Percentiles rank a stretch among this genome's conserved stretches.
phyloP scores from a whole-genome alignment of 2,888 invertebrate species.

The Incurvaria masculella region DNA sequence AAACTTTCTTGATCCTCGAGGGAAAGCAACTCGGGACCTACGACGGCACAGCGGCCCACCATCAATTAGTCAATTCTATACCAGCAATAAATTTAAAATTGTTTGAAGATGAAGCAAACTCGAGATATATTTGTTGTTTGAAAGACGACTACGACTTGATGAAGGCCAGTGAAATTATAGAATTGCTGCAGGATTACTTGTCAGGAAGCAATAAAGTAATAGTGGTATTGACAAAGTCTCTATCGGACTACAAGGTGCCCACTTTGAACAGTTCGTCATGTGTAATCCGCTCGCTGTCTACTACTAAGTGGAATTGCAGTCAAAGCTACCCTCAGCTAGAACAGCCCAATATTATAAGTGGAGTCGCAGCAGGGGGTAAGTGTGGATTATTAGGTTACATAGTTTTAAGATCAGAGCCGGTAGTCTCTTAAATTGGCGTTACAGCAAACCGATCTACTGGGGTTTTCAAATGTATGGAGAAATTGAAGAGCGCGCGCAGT shows the following conservation, averaged over 20 bases:
- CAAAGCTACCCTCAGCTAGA: conserved; percentile 33
- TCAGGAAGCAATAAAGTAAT: conserved; percentile 28
- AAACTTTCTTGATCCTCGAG: conserved; percentile 37
- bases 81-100: conserved; percentile 30
- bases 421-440: too few relatives aligned
- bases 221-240: conserved; percentile 34
- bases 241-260: conserved; percentile 36
- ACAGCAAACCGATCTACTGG: too few relatives aligned
- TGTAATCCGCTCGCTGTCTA: conserved; percentile 29
- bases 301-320: conserved; percentile 21
- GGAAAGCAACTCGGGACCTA: conserved; percentile 37
- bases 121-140: conserved; percentile 33
- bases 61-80: conserved; percentile 29
- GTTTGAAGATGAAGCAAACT: conserved; percentile 24
- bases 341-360: conserved; percentile 48
- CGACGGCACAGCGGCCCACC: conserved; percentile 20
- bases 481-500: too few relatives aligned
- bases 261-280: conserved; percentile 22
- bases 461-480: too few relatives aligned
- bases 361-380: conserved; percentile 47
- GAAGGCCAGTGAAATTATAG: conserved; percentile 36
- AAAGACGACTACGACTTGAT: conserved; percentile 38
- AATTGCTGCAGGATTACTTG: conserved; percentile 30
- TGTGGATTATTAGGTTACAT: conserved; percentile 5
- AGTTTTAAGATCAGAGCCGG: too few relatives aligned